Evolutionary conservation across 2,888 invertebrate genomes (phyloP).

Genomic region (Xestoiulus laeticollis): DNA sequence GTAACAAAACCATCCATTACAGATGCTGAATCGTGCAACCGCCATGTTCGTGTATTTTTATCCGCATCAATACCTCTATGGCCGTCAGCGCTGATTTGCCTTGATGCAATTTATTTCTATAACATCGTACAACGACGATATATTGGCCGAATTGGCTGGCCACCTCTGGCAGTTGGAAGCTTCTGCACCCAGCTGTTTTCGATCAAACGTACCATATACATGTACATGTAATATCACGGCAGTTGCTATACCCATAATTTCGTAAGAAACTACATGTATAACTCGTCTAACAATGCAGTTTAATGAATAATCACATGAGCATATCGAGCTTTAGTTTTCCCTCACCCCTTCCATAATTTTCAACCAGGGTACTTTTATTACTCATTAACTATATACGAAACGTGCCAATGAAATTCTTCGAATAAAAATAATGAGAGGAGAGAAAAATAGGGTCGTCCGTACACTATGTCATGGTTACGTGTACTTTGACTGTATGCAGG

Average conservation of each 20-base stretch:
- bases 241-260: neutral
- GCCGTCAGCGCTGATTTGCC: neutral
- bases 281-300: neutral
- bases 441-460: too few relatives aligned
- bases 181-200: neutral
- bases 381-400: too few relatives aligned
- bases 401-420: too few relatives aligned
- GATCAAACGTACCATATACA: neutral
- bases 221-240: neutral
- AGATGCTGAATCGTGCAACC: neutral
- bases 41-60: neutral
- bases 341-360: neutral
- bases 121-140: too few relatives aligned
- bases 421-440: too few relatives aligned
- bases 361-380: too few relatives aligned
- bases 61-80: neutral
- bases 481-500: too few relatives aligned
- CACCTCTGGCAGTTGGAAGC: neutral
- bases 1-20: conserved; percentile 9
- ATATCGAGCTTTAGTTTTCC: neutral
- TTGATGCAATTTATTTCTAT: neutral
- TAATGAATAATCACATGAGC: neutral
- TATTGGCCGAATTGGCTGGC: neutral
- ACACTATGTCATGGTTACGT: too few relatives aligned
- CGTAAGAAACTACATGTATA: neutral